A percentile compares a stretch with the other conserved stretches of the same genome.
These are phyloP conservation scores for Propithecus deckenii DNA, from an alignment of 2,797 vertebrate species.

Conservation along the genomic window DNA sequence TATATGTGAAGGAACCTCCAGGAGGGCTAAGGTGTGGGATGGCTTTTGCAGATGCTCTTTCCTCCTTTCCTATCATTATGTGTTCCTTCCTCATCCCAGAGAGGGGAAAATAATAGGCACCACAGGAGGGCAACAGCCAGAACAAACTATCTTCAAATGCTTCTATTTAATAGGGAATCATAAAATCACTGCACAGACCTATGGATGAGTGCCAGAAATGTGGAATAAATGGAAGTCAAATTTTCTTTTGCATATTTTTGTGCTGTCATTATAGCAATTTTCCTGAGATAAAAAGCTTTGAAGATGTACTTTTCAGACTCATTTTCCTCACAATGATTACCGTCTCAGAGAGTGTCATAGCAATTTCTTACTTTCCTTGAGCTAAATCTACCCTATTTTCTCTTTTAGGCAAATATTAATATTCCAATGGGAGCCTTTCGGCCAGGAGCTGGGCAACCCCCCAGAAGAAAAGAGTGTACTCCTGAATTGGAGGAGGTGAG, in stretches of 20 bases:
- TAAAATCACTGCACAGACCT: conserved; percentile 19
- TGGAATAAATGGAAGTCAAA: conserved; percentile 59
- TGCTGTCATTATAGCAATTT: conserved; percentile 59
- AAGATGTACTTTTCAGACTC: conserved; percentile 48
- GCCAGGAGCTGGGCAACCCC: conserved; percentile 96
- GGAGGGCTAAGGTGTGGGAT: background rate
- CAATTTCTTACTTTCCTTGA: conserved; percentile 42
- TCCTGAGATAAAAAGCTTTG: conserved; percentile 59
- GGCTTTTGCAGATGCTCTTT: background rate
- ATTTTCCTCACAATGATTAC: conserved; percentile 23
- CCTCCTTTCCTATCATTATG: background rate
- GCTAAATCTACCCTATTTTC: conserved; percentile 64
- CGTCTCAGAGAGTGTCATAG: conserved; percentile 10
- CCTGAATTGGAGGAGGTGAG: conserved; percentile 93
- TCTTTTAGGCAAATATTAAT: conserved; percentile 96
- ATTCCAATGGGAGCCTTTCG: conserved; percentile 99
- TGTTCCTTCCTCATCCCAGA: background rate
- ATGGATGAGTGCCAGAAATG: conserved; percentile 37
- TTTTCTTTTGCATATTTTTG: conserved; percentile 64
- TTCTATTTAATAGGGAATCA: conserved; percentile 13
- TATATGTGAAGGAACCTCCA: conserved; percentile 1
- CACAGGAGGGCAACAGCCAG: conserved; percentile 41
- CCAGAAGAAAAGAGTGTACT: conserved; percentile 94
- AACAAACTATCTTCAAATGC: conserved; percentile 43
- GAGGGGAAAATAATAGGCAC: conserved; percentile 24